A percentile compares a stretch with the other conserved stretches of the same genome.
These are phyloP conservation scores for Clunio marinus DNA, from an alignment of 2,888 invertebrate species.

Conservation along the genomic window DNA sequence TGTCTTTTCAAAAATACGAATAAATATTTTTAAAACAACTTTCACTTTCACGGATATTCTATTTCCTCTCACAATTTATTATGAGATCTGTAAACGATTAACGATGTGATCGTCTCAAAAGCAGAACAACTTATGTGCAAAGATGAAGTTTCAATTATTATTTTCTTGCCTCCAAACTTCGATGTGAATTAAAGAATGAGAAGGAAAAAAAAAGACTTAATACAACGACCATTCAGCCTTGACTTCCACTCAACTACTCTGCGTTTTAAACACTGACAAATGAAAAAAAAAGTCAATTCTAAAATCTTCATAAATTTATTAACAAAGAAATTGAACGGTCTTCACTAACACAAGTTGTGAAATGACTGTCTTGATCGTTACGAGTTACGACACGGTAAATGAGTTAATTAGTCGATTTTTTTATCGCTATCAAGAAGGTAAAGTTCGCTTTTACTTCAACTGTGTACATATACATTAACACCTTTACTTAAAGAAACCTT, in stretches of 20 bases:
- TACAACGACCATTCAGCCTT: neutral
- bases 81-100: neutral
- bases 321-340: slow-evolving; percentile 10
- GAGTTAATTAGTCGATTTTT: neutral
- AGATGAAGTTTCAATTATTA: neutral
- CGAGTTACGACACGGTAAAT: no score
- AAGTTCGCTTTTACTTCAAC: no score
- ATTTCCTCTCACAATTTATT: neutral
- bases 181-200: neutral
- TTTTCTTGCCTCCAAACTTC: neutral
- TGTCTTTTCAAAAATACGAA: neutral
- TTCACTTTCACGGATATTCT: neutral
- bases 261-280: no score
- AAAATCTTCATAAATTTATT: no score
- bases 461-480: no score
- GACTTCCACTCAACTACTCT: neutral
- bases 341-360: neutral
- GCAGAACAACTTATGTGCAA: slow-evolving; percentile 17
- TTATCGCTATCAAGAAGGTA: neutral
- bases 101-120: neutral
- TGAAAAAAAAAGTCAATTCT: neutral
- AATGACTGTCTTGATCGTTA: neutral
- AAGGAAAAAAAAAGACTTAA: neutral
- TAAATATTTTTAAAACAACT: neutral
- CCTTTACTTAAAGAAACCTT: no score